Conservation (phyloP, 1,140 invertebrate genomes). For the Paraescarpia echinospica region DNA sequence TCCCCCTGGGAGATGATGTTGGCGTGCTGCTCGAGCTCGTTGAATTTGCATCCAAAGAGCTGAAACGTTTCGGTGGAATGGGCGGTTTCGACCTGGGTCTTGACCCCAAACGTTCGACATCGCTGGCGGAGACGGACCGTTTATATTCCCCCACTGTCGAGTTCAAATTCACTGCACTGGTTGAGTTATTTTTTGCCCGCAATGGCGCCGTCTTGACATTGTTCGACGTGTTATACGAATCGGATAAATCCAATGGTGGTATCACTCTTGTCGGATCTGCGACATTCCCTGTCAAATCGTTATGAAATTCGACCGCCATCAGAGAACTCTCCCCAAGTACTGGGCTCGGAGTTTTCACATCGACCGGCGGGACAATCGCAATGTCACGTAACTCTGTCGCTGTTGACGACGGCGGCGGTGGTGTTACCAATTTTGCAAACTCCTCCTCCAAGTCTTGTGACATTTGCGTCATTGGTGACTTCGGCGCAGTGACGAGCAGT, state of each 20-base stretch:
- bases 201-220: not conserved
- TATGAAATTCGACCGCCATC: not conserved
- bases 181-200: not conserved
- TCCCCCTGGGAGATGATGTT: not conserved
- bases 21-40: not conserved
- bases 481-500: not conserved
- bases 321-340: not conserved
- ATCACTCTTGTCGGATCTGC: not conserved
- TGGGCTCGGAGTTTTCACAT: not conserved
- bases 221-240: not conserved
- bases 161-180: not conserved
- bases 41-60: not conserved
- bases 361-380: slow-evolving; percentile 37
- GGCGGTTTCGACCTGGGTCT: not conserved
- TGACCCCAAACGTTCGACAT: not conserved
- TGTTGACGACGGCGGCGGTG: slow-evolving; percentile 68
- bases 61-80: slow-evolving; percentile 14
- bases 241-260: not conserved
- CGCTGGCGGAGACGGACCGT: not conserved
- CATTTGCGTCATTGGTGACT: not conserved
- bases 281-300: too few relatives aligned
- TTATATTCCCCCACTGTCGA: not conserved
- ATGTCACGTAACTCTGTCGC: slow-evolving; percentile 33
- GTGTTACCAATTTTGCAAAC: slow-evolving; percentile 78
- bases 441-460: slow-evolving; percentile 60